Evolutionary conservation across 1,140 invertebrate genomes (phyloP).

Genomic region (Trachymyrmex septentrionalis): DNA sequence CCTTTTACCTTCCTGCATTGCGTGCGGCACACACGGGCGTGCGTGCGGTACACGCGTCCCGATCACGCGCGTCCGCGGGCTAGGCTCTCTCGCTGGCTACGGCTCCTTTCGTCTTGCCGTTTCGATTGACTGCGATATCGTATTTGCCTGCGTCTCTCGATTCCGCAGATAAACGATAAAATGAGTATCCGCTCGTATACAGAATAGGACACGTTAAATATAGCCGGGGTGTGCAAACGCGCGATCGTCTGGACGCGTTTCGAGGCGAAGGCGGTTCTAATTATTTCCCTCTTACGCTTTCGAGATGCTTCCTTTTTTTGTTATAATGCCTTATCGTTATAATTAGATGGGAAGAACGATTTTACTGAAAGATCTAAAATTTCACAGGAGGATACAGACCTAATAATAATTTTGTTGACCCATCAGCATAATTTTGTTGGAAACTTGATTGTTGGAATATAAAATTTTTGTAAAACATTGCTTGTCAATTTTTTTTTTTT

Average conservation of each 20-base stretch:
- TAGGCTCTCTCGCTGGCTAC: not conserved
- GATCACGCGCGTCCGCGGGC: not conserved
- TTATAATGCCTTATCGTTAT: not conserved
- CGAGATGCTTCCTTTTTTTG: not conserved
- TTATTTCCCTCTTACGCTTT: not conserved
- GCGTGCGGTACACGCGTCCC: conserved; percentile 33
- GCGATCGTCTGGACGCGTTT: conserved; percentile 2
- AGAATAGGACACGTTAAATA: not conserved
- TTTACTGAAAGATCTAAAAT: too few relatives aligned
- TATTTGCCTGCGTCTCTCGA: conserved; percentile 6
- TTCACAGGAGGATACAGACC: too few relatives aligned
- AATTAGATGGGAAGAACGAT: too few relatives aligned
- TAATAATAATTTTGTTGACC: too few relatives aligned
- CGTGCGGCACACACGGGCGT: conserved; percentile 55
- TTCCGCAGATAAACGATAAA: conserved; percentile 15
- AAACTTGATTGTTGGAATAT: too few relatives aligned
- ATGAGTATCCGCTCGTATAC: not conserved
- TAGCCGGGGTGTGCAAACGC: not conserved
- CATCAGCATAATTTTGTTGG: too few relatives aligned
- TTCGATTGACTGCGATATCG: not conserved
- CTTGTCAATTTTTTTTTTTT: too few relatives aligned
- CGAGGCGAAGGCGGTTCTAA: not conserved
- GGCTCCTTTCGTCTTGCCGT: not conserved
- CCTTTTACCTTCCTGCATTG: conserved; percentile 58
- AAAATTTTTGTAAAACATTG: too few relatives aligned